These are phyloP conservation scores for Australoheros scitulus DNA, from an alignment of 2,113 vertebrate species.

Conservation along the genomic window DNA sequence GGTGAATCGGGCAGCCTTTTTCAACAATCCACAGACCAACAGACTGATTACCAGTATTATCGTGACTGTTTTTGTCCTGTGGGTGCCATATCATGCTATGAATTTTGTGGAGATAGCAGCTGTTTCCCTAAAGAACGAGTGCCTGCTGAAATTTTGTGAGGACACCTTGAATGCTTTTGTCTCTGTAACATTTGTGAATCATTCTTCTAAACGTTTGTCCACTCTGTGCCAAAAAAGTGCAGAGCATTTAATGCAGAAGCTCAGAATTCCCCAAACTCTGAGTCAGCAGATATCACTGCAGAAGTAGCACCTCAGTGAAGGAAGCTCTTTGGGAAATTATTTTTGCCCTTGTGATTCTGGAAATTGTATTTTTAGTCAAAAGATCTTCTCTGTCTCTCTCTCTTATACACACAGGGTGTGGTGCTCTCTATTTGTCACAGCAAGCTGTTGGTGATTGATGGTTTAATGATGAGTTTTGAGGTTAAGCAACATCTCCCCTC, in stretches of 20 bases:
- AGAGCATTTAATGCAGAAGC: not conserved
- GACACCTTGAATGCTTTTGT: not conserved
- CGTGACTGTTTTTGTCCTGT: conserved; percentile 2
- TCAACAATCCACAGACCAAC: conserved; percentile 29
- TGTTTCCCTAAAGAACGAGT: not conserved
- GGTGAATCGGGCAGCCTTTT: conserved; percentile 21
- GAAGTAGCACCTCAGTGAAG: not conserved
- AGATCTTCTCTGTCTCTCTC: not conserved
- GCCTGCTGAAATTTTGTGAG: not conserved
- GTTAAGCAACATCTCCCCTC: not conserved
- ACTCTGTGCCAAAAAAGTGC: not conserved
- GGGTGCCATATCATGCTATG: conserved; percentile 27
- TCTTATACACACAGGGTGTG: not conserved
- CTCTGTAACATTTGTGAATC: conserved; percentile 39
- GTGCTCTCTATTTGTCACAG: not conserved
- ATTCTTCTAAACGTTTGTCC: conserved; percentile 10
- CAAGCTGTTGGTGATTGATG: not conserved
- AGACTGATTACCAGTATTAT: conserved; percentile 32
- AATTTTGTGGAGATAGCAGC: conserved; percentile 21
- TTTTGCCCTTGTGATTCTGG: not conserved
- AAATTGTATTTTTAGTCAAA: not conserved
- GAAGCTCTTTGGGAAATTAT: fast-evolving
- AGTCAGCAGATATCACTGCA: not conserved
- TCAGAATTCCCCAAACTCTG: not conserved
- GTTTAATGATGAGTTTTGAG: not conserved